Conservation (phyloP, 2,888 invertebrate species). For the Yponomeuta sedellus region DNA sequence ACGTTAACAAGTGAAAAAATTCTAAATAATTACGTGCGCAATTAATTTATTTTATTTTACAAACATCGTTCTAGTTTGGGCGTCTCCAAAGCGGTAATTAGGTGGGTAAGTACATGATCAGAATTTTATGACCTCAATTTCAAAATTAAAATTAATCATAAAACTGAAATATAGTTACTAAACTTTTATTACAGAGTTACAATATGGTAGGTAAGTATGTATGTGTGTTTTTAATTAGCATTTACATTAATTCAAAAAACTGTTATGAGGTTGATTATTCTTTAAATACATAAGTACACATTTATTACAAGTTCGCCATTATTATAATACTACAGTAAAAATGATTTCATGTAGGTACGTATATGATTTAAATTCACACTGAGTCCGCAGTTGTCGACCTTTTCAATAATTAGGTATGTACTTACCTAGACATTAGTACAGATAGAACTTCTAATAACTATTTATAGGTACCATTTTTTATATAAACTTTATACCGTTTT, state of each 20-base stretch:
- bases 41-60: constrained; percentile 40
- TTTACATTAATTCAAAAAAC: neutral
- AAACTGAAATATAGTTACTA: neutral
- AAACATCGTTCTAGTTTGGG: constrained; percentile 24
- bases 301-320: neutral
- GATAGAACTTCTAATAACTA: constrained; percentile 9
- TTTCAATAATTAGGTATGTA: neutral
- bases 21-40: constrained; percentile 32
- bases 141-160: constrained; percentile 1
- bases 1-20: constrained; percentile 67
- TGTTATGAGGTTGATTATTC: constrained; percentile 6
- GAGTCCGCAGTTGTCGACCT: neutral
- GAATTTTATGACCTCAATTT: neutral
- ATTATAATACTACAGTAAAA: constrained; percentile 11
- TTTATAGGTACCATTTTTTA: neutral
- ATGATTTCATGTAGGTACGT: constrained; percentile 9
- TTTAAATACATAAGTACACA: constrained; percentile 3
- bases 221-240: neutral
- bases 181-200: neutral
- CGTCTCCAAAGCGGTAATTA: neutral
- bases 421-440: neutral
- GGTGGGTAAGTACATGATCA: neutral
- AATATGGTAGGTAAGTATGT: neutral
- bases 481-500: neutral
- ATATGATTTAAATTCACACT: constrained; percentile 5